These are phyloP conservation scores for Astropecten irregularis DNA, from an alignment of 53 echinoderm and acorn worm species.

Conservation along the genomic window DNA sequence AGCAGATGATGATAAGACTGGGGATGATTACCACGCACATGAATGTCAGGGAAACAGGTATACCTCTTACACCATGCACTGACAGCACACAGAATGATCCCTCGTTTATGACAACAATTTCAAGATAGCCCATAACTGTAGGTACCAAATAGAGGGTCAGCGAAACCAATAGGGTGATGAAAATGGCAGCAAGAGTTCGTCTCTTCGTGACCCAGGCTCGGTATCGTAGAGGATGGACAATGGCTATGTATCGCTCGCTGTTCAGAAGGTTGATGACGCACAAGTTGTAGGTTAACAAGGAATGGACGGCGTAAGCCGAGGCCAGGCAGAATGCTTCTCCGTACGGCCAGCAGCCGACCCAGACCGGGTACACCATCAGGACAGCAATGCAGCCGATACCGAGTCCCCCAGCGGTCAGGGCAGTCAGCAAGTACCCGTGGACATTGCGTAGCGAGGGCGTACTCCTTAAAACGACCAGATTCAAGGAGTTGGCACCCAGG, in stretches of 20 bases:
- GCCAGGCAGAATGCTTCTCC: background rate
- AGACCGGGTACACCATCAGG: background rate
- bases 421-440: slow-evolving; percentile 13
- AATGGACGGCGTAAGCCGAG: background rate
- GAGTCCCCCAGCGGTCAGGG: background rate
- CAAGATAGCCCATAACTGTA: background rate
- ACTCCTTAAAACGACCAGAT: background rate
- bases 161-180: background rate
- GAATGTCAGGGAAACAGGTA: background rate
- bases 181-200: background rate
- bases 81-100: background rate
- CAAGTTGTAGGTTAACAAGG: background rate
- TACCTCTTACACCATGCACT: background rate
- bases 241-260: slow-evolving; percentile 1
- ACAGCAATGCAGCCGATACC: background rate
- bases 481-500: background rate
- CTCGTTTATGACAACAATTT: background rate
- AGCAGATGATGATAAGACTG: background rate
- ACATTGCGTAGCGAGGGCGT: slow-evolving; percentile 6
- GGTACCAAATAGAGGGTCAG: background rate
- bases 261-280: slow-evolving; percentile 20
- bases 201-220: background rate
- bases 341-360: slow-evolving; percentile 12
- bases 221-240: background rate
- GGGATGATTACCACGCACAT: background rate